phyloP scores from a whole-genome alignment of 2,113 vertebrate species.

The Propithecus coquereli region DNA sequence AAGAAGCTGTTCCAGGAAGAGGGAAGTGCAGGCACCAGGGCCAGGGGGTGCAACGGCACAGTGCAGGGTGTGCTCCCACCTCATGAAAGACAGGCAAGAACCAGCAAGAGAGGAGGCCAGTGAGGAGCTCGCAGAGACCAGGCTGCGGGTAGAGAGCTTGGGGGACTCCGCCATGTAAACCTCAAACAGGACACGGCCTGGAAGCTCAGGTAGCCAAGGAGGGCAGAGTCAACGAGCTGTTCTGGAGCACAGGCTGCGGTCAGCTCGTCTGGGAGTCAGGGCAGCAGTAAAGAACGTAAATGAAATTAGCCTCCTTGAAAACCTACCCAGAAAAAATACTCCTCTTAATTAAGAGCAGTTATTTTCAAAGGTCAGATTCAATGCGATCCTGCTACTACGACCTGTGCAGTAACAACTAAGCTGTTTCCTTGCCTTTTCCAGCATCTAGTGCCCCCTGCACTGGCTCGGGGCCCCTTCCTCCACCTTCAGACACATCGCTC shows the following conservation, averaged over 20 bases:
- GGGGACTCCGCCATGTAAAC: not conserved
- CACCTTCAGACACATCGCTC: not conserved
- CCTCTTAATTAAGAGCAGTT: constrained; percentile 36
- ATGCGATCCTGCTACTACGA: not conserved
- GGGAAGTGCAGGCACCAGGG: not conserved
- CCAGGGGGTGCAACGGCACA: not conserved
- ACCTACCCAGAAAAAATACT: not conserved
- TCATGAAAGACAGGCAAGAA: not conserved
- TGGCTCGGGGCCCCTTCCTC: not conserved
- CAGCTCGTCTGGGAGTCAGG: not conserved
- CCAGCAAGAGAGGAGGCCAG: not conserved
- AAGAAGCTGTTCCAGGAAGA: not conserved
- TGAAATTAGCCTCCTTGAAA: not conserved
- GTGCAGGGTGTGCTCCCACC: rapidly evolving
- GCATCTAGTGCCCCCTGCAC: not conserved
- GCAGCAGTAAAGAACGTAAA: not conserved
- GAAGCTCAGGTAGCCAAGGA: not conserved
- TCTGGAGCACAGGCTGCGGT: not conserved
- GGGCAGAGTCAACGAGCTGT: not conserved
- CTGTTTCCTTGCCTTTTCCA: not conserved
- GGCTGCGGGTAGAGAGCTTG: not conserved
- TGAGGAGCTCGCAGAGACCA: not conserved
- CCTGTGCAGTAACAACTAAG: not conserved
- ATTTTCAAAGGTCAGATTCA: constrained; percentile 36
- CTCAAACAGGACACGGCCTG: not conserved